Evolutionary conservation across 1,140 invertebrate genomes (phyloP).

Genomic region (Papilio polytes): DNA sequence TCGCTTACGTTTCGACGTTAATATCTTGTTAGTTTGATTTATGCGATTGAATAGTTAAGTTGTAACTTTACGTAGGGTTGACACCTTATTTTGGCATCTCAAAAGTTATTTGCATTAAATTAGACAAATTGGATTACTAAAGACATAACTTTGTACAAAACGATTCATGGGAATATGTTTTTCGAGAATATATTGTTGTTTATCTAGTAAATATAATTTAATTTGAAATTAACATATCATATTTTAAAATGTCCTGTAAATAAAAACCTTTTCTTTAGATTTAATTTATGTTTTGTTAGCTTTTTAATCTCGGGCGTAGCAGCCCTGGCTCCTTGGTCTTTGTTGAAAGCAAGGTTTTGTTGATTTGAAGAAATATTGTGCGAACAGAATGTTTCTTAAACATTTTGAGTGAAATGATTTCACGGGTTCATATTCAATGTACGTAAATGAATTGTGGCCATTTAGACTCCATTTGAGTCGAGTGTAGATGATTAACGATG

Average conservation of each 20-base stretch:
- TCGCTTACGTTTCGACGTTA: conserved; percentile 58
- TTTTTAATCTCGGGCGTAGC: not conserved
- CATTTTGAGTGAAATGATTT: conserved; percentile 62
- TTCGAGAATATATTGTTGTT: not conserved
- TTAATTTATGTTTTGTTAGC: not conserved
- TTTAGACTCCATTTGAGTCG: conserved; percentile 73
- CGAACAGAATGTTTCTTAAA: conserved; percentile 64
- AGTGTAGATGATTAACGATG: conserved; percentile 68
- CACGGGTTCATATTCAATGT: conserved; percentile 59
- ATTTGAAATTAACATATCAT: too few species aligned
- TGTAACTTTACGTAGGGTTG: conserved; percentile 40
- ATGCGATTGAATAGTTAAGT: conserved; percentile 58
- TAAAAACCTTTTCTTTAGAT: too few species aligned
- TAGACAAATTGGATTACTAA: not conserved
- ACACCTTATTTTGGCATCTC: not conserved
- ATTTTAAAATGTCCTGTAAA: too few species aligned
- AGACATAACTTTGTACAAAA: not conserved
- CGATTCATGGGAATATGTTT: not conserved
- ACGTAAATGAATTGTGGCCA: conserved; percentile 70
- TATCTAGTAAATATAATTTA: not conserved
- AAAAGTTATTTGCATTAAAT: not conserved
- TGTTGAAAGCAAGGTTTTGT: conserved; percentile 43
- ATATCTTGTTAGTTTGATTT: conserved; percentile 80
- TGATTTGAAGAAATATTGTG: conserved; percentile 56
- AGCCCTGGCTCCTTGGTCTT: conserved; percentile 16